Conservation (phyloP, 1,140 invertebrate genomes). For the Palaemon carinicauda region DNA sequence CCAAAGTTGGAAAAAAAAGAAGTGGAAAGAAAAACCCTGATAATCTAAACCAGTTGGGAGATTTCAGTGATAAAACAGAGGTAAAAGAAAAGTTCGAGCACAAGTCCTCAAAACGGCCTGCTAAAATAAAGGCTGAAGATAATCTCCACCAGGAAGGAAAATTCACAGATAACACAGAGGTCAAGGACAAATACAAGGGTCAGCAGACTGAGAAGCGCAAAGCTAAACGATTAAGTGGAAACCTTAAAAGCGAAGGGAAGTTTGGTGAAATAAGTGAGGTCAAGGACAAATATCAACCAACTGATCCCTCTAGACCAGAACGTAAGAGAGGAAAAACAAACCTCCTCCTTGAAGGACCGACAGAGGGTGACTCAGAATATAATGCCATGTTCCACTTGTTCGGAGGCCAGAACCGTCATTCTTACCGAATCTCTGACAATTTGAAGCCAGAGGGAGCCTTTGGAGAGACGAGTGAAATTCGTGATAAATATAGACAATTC, state of each 20-base stretch:
- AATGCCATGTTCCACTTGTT: conserved; percentile 8
- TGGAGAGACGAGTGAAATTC: conserved; percentile 15
- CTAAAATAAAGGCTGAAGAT: neutral
- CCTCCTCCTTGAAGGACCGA: neutral
- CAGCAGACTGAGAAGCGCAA: neutral
- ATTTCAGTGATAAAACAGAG: neutral
- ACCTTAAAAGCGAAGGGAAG: neutral
- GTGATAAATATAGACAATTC: conserved; percentile 6
- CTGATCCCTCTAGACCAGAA: conserved; percentile 16
- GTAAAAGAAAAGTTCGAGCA: neutral
- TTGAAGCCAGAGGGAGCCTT: conserved; percentile 12
- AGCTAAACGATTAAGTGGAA: neutral
- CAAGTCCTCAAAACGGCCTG: no score
- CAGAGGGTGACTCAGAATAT: neutral
- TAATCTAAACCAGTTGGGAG: neutral
- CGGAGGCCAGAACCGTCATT: conserved; percentile 4
- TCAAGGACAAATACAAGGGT: neutral
- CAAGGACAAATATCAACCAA: neutral
- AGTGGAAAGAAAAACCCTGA: neutral
- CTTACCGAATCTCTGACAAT: conserved; percentile 17
- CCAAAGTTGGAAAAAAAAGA: neutral
- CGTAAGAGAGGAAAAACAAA: neutral
- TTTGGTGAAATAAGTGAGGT: neutral
- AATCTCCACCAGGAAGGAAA: neutral
- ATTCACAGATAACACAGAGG: neutral